Evolutionary conservation across 2,797 vertebrate species (phyloP).

Genomic region (Rhinatrema bivittatum): DNA sequence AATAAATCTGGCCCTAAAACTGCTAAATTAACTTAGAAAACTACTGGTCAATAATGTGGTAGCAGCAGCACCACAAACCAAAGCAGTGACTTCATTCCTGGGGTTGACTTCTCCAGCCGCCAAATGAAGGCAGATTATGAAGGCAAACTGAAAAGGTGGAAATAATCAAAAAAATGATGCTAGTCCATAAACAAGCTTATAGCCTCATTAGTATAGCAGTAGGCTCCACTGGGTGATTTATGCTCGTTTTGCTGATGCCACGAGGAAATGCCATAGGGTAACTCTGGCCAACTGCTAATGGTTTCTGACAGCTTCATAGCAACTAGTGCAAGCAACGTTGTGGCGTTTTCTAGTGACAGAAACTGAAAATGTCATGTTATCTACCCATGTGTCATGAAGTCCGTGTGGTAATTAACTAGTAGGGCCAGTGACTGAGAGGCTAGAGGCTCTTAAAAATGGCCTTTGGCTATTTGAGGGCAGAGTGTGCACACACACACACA

Average conservation of each 20-base stretch:
- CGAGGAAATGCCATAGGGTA: conserved; percentile 89
- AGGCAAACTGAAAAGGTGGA: conserved; percentile 75
- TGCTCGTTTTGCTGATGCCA: conserved; percentile 82
- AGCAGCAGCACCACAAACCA: conserved; percentile 62
- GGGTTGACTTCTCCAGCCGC: conserved; percentile 64
- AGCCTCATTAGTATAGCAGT: conserved; percentile 92
- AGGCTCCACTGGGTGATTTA: conserved; percentile 79
- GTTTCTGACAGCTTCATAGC: conserved; percentile 94
- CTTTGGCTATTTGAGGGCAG: conserved; percentile 79
- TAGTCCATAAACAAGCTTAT: conserved; percentile 84
- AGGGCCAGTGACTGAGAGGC: conserved; percentile 93
- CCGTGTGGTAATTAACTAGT: conserved; percentile 94
- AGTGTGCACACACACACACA: conserved; percentile 12
- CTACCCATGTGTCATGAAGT: conserved; percentile 78
- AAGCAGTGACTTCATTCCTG: conserved; percentile 54
- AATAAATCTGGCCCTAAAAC: too few species aligned
- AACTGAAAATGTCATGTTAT: conserved; percentile 85
- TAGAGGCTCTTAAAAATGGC: conserved; percentile 89
- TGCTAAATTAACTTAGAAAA: conserved; percentile 51
- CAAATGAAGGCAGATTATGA: conserved; percentile 58
- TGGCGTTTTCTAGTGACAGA: conserved; percentile 78
- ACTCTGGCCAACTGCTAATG: conserved; percentile 89
- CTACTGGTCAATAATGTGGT: conserved; percentile 48
- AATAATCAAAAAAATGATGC: conserved; percentile 91
- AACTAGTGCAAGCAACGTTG: conserved; percentile 76